Percentiles rank a stretch among this genome's conserved stretches.
These are phyloP conservation scores for Mungos mungo DNA, from an alignment of 2,113 vertebrate genomes.

Conservation along the genomic window DNA sequence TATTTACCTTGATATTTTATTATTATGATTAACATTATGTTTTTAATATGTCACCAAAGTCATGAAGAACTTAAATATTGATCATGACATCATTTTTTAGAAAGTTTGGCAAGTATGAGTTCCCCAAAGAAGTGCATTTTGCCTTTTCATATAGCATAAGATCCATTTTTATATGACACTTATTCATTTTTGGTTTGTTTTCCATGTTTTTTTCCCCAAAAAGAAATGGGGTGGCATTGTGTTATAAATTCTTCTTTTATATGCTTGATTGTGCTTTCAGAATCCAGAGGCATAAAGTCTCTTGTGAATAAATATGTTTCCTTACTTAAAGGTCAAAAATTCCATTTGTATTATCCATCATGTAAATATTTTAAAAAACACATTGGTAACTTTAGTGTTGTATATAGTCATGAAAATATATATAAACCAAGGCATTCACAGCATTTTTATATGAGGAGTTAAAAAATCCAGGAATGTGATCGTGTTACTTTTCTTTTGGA, in stretches of 20 bases:
- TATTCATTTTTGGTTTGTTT: slow-evolving; percentile 3
- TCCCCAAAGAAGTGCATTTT: background rate
- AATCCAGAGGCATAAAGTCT: background rate
- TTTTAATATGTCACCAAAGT: background rate
- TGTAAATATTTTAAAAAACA: background rate
- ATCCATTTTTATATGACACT: background rate
- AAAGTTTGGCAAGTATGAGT: background rate
- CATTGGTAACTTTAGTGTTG: background rate
- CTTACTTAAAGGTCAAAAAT: slow-evolving; percentile 26
- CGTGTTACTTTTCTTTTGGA: background rate
- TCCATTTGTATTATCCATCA: background rate
- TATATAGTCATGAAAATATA: background rate
- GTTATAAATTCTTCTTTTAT: slow-evolving; percentile 25
- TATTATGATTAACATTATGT: background rate
- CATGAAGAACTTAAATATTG: background rate
- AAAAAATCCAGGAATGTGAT: background rate
- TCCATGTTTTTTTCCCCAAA: background rate
- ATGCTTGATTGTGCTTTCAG: background rate
- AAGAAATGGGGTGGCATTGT: background rate
- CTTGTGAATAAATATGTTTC: background rate
- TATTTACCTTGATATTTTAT: background rate
- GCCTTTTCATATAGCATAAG: background rate
- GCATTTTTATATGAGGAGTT: slow-evolving; percentile 23
- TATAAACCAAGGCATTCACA: background rate
- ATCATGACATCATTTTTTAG: background rate